Base-by-base conservation (phyloP, 2,797 vertebrate species). In the Streptopelia turtur region DNA sequence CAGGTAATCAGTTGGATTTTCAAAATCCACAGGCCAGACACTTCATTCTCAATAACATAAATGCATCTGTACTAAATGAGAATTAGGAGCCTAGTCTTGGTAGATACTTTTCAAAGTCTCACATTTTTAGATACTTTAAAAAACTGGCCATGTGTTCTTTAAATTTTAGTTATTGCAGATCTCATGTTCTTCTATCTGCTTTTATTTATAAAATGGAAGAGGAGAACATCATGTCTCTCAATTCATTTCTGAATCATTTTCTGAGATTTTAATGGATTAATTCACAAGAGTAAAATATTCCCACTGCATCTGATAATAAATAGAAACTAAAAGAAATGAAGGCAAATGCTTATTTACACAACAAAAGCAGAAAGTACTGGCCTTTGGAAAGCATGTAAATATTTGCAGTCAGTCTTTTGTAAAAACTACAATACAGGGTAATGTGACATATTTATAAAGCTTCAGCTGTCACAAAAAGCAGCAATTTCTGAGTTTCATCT, bases 211-310 rank as follows among this genome's bases (percentile, higher is more conserved):
- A 65, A 70, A 25, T 71, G 13, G 25, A 88, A 90, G 45, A 61
- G 13, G 23, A 83, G 47, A 95, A 61, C 31, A 93, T 16, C 30
- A 37, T 52, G 47, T 50, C 69, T 87, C 12, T 37, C 92, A 90
- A 88, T 84, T 86, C 25, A 68, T 49, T 94, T 80, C 70, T 92
- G 78, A 93, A 83, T 95, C 2, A 25, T 93, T 95, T 96, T 92
- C 81, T 77, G 77, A 63, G 55, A 86, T 94, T 92, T 89, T 56
- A 89, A 3, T 79, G 37, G 43, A 76, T 93, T 83, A 70, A 93
- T 89, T 95, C 53, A 70, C 53, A 80, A 45, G 25, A 89, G 1
- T 2, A 90, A 83, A 94, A 93, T 90, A 93, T 83, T 90, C n/a
- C 56, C 3, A 1, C 66, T 90, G 56, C 83, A 90, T 79, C 56